Base-by-base conservation (phyloP, 2,113 vertebrate genomes). In the Hiodon alosoides region DNA sequence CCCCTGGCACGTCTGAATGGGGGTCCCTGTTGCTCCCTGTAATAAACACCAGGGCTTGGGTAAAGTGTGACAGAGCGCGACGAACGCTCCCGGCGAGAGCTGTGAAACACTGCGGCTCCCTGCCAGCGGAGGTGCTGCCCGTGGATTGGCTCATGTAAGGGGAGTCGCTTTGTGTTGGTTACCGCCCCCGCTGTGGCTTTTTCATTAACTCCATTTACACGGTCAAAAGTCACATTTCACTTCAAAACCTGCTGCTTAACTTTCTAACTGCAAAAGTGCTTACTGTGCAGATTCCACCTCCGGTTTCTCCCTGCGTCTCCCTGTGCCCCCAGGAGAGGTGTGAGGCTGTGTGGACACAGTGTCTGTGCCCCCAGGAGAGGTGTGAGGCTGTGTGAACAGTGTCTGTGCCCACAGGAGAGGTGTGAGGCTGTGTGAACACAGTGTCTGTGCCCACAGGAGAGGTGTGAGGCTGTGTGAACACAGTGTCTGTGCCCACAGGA, bases 151-250 rank as follows among this genome's bases (percentile, higher is more conserved):
- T 7, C 17, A 50, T 46, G 4, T 61, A 58, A 46, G 66, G 69
- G n/a, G 54, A 3, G 3, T 14, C 57, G 64, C 53, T 31, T 55
- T 6, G 79, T 4, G 53, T 83, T 69, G 69, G 72, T 65, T 66
- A n/a, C 69, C 73, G 72, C 80, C 78, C 75, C 77, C 81, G 72
- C 68, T 70, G 50, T 69, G 77, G 74, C 81, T 88, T 85, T 76
- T 84, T 87, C 76, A 81, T 84, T 87, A 82, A 84, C 83, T 78
- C 69, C 17, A 66, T 80, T 80, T 69, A 57, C 61, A 9, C 66
- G 81, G 82, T 83, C 72, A 86, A 78, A 83, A 80, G 74, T 82
- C 78, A 80, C 79, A 69, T 55, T 48, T 69, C 51, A 55, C 2
- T 31, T 31, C 31, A 31, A 31, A 31, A 31, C 31, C 31, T 31